Conservation (phyloP, 1,140 invertebrate species). For the Penaeus indicus region DNA sequence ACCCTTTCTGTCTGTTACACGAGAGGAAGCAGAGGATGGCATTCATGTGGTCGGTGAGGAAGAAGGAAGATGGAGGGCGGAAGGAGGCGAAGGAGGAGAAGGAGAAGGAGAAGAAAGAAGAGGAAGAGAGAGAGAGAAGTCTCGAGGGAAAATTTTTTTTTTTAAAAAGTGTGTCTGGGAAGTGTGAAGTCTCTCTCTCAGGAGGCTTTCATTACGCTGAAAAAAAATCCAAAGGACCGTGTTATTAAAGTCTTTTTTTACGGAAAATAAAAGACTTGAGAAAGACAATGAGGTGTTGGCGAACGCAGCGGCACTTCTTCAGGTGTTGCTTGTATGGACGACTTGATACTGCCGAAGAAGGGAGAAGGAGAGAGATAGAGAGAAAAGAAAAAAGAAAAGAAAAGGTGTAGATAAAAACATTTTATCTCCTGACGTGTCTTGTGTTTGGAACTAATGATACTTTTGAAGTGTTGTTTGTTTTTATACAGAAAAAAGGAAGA, state of each 20-base stretch:
- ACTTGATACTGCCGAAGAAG: too few relatives aligned
- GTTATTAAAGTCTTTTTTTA: too few relatives aligned
- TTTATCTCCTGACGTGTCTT: too few relatives aligned
- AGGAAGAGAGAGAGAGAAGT: neutral
- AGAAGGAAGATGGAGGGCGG: slow-evolving; percentile 5
- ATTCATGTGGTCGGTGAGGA: neutral
- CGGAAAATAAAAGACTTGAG: too few relatives aligned
- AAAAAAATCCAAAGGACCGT: too few relatives aligned
- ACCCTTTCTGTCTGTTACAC: neutral
- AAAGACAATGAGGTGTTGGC: too few relatives aligned
- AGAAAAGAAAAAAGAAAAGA: neutral
- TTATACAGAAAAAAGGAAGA: too few relatives aligned
- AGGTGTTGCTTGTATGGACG: too few relatives aligned
- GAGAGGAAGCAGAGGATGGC: neutral
- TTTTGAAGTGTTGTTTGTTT: too few relatives aligned
- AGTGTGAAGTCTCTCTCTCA: neutral
- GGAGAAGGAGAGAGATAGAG: slow-evolving; percentile 5
- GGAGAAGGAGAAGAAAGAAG: neutral
- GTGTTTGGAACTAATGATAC: too few relatives aligned
- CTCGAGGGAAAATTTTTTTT: neutral
- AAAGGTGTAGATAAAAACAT: neutral
- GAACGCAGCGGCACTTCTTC: too few relatives aligned
- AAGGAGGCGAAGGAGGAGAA: neutral
- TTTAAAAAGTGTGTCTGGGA: neutral
- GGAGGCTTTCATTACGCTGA: neutral